phyloP scores from a whole-genome alignment of 2,888 invertebrate species.

The Drosophila meridiana region DNA sequence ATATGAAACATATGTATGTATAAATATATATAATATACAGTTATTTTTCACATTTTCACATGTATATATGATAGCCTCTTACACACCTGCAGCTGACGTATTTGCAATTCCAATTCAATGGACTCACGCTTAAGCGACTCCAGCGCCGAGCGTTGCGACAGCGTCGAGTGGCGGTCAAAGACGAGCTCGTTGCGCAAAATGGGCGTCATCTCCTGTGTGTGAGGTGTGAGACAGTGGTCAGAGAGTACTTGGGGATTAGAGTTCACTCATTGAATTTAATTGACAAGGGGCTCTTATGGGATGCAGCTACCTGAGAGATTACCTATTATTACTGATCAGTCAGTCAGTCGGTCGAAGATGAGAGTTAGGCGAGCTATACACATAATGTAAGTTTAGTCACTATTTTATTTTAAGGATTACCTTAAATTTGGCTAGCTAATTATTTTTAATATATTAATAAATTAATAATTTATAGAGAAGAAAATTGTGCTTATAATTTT shows the following conservation, averaged over 20 bases:
- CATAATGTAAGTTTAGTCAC: no score
- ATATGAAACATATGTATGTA: background rate
- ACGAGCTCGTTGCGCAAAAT: constrained; percentile 93
- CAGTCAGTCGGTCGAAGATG: background rate
- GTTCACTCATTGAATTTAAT: background rate
- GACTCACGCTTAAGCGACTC: constrained; percentile 94
- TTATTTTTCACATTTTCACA: constrained; percentile 78
- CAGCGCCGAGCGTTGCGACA: constrained; percentile 90
- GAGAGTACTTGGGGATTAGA: background rate
- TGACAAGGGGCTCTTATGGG: background rate
- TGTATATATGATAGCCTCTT: constrained; percentile 12
- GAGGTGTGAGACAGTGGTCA: no score
- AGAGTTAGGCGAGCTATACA: no score
- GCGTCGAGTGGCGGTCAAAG: constrained; percentile 90
- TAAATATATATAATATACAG: background rate
- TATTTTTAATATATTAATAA: no score
- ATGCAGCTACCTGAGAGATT: background rate
- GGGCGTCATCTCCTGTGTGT: constrained; percentile 88
- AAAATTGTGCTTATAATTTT: no score
- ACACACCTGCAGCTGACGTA: constrained; percentile 91
- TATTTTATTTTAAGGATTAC: no score
- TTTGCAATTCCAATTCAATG: constrained; percentile 93
- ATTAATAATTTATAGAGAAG: no score
- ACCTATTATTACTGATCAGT: no score
- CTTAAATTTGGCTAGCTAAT: no score